phyloP scores from a whole-genome alignment of 1,140 invertebrate genomes.

The Brachystomella parvula region DNA sequence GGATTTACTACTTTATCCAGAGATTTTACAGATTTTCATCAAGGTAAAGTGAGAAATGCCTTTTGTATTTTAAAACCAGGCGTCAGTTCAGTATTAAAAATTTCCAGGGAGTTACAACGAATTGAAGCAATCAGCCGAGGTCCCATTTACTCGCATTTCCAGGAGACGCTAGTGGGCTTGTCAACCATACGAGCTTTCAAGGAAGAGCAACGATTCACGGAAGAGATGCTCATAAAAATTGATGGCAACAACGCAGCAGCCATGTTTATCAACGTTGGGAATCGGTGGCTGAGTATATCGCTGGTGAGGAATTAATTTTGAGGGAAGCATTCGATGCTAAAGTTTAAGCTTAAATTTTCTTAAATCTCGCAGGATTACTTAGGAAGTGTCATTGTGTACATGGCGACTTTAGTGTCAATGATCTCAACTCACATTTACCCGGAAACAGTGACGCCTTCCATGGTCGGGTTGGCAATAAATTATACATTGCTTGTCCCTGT shows the following conservation, averaged over 20 bases:
- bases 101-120: slow-evolving; percentile 59
- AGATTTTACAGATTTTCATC: slow-evolving; percentile 62
- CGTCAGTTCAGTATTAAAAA: slow-evolving; percentile 3
- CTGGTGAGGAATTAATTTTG: slow-evolving; percentile 56
- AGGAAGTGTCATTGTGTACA: slow-evolving; percentile 65
- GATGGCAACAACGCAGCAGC: slow-evolving; percentile 67
- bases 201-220: slow-evolving; percentile 56
- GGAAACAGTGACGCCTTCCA: slow-evolving; percentile 51
- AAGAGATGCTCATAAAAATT: slow-evolving; percentile 55
- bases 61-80: not conserved
- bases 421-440: slow-evolving; percentile 49
- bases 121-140: slow-evolving; percentile 55
- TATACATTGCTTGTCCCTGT: slow-evolving; percentile 71
- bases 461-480: slow-evolving; percentile 64
- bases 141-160: slow-evolving; percentile 61
- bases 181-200: slow-evolving; percentile 61
- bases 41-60: slow-evolving; percentile 46
- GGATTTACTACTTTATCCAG: slow-evolving; percentile 59
- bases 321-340: no score
- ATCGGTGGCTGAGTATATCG: slow-evolving; percentile 71
- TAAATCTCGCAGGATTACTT: slow-evolving; percentile 60
- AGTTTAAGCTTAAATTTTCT: slow-evolving; percentile 41
- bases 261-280: slow-evolving; percentile 66
- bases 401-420: slow-evolving; percentile 58
- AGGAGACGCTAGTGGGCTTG: slow-evolving; percentile 60